phyloP scores from a whole-genome alignment of 2,797 vertebrate species.

The Fringilla coelebs region DNA sequence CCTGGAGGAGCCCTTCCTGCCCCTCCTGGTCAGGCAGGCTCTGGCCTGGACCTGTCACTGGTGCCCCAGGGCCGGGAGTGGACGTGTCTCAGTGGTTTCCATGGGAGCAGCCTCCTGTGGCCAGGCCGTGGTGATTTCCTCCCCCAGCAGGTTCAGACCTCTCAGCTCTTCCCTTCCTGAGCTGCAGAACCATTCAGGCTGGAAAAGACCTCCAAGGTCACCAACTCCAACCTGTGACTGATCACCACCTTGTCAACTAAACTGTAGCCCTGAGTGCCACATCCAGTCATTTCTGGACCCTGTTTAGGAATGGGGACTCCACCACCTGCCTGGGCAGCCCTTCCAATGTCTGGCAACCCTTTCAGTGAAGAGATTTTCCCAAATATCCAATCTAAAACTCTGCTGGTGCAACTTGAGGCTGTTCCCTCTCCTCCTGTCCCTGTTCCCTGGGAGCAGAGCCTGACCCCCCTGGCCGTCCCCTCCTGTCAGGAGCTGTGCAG shows the following conservation, averaged over 20 bases:
- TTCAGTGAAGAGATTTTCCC: neutral
- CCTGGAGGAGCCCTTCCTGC: neutral
- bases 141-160: neutral
- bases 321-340: neutral
- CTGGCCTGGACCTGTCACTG: neutral
- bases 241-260: neutral
- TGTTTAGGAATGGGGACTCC: neutral
- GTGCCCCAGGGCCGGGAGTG: neutral
- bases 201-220: neutral
- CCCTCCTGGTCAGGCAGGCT: neutral
- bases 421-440: neutral
- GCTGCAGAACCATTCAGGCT: neutral
- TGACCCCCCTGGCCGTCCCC: accelerated
- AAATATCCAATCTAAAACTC: neutral
- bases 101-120: neutral
- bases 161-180: neutral
- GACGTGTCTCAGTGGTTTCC: neutral
- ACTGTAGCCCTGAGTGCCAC: neutral
- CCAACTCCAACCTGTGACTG: neutral
- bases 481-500: neutral
- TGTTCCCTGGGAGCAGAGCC: neutral
- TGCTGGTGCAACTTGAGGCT: neutral
- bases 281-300: neutral
- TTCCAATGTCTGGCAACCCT: neutral
- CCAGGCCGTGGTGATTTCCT: neutral